Conservation (phyloP, 2,888 invertebrate genomes). For the Agrotis ipsilon region DNA sequence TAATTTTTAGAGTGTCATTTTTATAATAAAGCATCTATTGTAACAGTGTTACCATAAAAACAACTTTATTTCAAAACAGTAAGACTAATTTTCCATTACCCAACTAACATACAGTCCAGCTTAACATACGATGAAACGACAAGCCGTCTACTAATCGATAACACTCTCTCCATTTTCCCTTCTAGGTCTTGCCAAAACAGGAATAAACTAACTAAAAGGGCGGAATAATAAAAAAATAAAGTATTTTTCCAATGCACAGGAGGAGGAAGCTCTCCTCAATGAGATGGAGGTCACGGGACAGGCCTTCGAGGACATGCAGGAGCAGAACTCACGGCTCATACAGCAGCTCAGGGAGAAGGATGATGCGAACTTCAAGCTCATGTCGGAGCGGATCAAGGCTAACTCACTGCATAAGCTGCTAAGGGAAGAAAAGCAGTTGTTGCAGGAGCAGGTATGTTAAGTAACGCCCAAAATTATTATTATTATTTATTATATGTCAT, state of each 20-base stretch:
- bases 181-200: conserved; percentile 51
- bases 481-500: too few relatives aligned
- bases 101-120: not conserved
- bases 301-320: conserved; percentile 99
- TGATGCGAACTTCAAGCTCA: conserved; percentile 99
- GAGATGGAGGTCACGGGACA: conserved; percentile 99
- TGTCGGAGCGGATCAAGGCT: conserved; percentile 99
- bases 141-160: conserved; percentile 13
- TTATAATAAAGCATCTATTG: too few relatives aligned
- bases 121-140: conserved; percentile 20
- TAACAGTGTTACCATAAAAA: not conserved
- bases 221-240: conserved; percentile 50
- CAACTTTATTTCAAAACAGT: not conserved
- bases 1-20: too few relatives aligned
- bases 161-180: conserved; percentile 15
- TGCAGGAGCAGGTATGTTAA: conserved; percentile 95
- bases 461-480: not conserved
- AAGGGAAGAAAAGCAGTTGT: conserved; percentile 97
- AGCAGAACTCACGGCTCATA: conserved; percentile 98
- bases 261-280: conserved; percentile 98
- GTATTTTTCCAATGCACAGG: conserved; percentile 85
- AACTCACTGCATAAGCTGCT: conserved; percentile 98
- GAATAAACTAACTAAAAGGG: conserved; percentile 42
- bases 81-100: not conserved
- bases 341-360: conserved; percentile 99